Percentiles rank a stretch among this genome's conserved stretches.
These are phyloP conservation scores for Dendroctonus ponderosae DNA, from an alignment of 1,140 invertebrate genomes.

Conservation along the genomic window DNA sequence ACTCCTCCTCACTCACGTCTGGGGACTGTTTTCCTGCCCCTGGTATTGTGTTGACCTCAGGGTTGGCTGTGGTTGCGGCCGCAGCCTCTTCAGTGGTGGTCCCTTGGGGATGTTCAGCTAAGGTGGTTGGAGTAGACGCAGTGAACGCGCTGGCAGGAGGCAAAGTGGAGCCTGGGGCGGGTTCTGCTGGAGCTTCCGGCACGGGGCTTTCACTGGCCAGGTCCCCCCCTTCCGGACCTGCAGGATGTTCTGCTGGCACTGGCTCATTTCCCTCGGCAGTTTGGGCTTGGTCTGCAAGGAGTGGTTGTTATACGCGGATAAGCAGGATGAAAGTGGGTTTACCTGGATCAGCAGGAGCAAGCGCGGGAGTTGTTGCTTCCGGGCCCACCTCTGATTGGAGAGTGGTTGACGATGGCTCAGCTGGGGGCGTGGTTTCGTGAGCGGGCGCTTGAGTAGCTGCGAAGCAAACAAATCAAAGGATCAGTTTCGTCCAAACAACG, in stretches of 20 bases:
- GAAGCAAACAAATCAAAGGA: not conserved
- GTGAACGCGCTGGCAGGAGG: constrained; percentile 11
- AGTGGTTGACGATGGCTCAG: not conserved
- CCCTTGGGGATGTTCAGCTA: constrained; percentile 5
- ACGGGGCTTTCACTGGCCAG: not conserved
- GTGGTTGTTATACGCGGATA: no score
- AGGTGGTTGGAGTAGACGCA: constrained; percentile 1
- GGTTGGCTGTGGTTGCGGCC: constrained; percentile 11
- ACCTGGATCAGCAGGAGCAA: not conserved
- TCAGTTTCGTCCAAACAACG: not conserved
- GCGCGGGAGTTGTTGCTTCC: not conserved
- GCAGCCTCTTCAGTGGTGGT: not conserved
- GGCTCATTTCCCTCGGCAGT: not conserved
- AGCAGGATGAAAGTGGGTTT: not conserved
- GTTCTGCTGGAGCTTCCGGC: not conserved
- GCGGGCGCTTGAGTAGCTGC: not conserved
- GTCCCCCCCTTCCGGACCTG: not conserved
- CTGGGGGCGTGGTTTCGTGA: not conserved
- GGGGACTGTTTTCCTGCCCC: constrained; percentile 22
- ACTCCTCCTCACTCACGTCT: constrained; percentile 50
- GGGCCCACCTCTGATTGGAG: not conserved
- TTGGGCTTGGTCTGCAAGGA: not conserved
- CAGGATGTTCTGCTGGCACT: not conserved
- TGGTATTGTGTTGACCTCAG: constrained; percentile 30
- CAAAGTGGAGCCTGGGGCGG: not conserved